Evolutionary conservation across 2,113 vertebrate genomes (phyloP).

Genomic region (Electrona antarctica): DNA sequence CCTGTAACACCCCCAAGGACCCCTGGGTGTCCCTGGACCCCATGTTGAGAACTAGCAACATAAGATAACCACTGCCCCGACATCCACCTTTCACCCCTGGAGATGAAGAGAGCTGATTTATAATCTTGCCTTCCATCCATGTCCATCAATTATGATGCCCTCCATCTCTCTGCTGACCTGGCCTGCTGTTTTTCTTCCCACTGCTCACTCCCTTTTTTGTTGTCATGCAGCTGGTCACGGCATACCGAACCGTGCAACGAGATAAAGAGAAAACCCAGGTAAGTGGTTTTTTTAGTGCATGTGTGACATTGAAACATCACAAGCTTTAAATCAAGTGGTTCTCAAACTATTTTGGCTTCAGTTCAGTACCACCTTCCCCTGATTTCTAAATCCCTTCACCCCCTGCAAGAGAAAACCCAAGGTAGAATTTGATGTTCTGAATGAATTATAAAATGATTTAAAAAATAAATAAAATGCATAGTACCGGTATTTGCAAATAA

Average conservation of each 20-base stretch:
- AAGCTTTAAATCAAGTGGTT: not conserved
- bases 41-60: too few species aligned
- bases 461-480: too few species aligned
- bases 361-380: not conserved
- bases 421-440: too few species aligned
- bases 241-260: slow-evolving; percentile 87
- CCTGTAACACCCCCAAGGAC: too few species aligned
- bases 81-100: not conserved
- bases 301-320: too few species aligned
- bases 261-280: slow-evolving; percentile 98
- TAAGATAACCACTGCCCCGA: too few species aligned
- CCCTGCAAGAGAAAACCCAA: too few species aligned
- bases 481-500: too few species aligned
- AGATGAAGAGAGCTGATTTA: not conserved
- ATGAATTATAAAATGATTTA: too few species aligned
- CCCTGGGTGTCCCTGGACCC: too few species aligned
- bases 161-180: not conserved
- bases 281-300: slow-evolving; percentile 27
- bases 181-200: not conserved
- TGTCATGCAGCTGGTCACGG: slow-evolving; percentile 83
- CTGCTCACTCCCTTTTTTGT: slow-evolving; percentile 37
- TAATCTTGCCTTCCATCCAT: not conserved
- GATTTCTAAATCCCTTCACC: too few species aligned
- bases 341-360: not conserved
- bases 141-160: not conserved